Base-by-base conservation (phyloP, 1,140 invertebrate genomes). In the Eupristina koningsbergeri region DNA sequence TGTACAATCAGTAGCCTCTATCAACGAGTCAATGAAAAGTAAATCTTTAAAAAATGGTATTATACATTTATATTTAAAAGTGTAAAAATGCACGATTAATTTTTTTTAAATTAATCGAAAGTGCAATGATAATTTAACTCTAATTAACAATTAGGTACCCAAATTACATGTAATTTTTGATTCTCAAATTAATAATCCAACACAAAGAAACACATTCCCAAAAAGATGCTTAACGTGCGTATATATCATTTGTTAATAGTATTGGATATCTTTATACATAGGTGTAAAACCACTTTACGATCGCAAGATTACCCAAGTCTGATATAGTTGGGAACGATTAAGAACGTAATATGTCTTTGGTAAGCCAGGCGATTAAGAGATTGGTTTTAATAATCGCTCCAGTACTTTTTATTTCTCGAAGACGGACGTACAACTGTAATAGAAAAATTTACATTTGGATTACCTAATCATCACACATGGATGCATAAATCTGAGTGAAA, bases 261-360 rank as follows among this genome's bases (percentile, higher is more conserved):
- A 11, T n/a, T n/a, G 45, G 45, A 50, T 75, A 31, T 17, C 22
- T 75, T 3, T 39, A 63, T 34, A 45, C 67, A 71, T 83, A 45
- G 61, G 78, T 84, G 61, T 84, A 80, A 84, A 80, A 80, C 53
- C 76, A 80, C 83, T 84, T 84, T 80, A 84, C 83, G 83, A 84
- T 84, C 83, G 39, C 67, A 64, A 79, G 82, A 84, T 84, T 84
- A 74, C 75, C 53, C 71, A 31, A 31, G 39, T 2, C 71, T 80
- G 77, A 80, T 84, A 80, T 76, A 76, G 78, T 80, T 84, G 69
- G 71, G 71, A 84, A 58, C 78, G 83, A 84, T 84, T 80, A 84
- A 84, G 73, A 84, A 47, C 53, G 78, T 80, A 80, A 84, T 84
- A 79, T 67, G 83, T 80, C 63, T 75, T 63, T 67, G 58, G 71